Evolutionary conservation across 1,140 invertebrate species (phyloP), one percentile per base, ranked within the genome.

Genomic region (Himalopsyche phryganea): DNA sequence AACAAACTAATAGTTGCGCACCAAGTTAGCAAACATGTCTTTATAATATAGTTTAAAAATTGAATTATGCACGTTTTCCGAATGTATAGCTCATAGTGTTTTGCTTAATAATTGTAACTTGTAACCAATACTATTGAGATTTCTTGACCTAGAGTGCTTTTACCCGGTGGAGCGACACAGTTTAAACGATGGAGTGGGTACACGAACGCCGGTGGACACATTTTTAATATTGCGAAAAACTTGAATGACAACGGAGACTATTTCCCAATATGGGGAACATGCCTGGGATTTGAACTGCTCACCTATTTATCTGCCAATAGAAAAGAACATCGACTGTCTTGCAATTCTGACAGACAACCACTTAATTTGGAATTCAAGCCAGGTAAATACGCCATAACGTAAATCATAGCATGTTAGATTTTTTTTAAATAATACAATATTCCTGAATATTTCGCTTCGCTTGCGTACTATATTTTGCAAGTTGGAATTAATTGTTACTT

Each of bases 241-340:
- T 71, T 86, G 11, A 93, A 94, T 66, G 69, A 86, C 10, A 71
- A 77, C 1, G 87, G 86, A 7, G 82, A 84, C 55, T 87, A 86
- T 66, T 94, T 94, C 69, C 93, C 93, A 0, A 73, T 96, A 20
- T 89, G 91, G 78, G 93, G 91, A 1, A 94, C 89, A 6, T 96
- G 94, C 70, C 77, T 94, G 4, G 93, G 94, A 32, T 94, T 94
- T 72, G 89, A 96, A 69, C 70, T 93, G 13, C 69, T 96, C 20
- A 81, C 86, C 11, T 86, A 84, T 58, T 67, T 90, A 1, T 84
- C 83, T 5, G 82, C 86, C 0, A 81, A 85, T 28, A 72, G 77
- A 11, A 65, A 61, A 4, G 80, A 85, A 46, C 81, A 86, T 20
- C 76, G 88, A 41, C 72, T 70, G 7, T 19, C 65, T 14, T 92